phyloP scores from a whole-genome alignment of 2,888 invertebrate genomes.

The Oxyteleia sp. region DNA sequence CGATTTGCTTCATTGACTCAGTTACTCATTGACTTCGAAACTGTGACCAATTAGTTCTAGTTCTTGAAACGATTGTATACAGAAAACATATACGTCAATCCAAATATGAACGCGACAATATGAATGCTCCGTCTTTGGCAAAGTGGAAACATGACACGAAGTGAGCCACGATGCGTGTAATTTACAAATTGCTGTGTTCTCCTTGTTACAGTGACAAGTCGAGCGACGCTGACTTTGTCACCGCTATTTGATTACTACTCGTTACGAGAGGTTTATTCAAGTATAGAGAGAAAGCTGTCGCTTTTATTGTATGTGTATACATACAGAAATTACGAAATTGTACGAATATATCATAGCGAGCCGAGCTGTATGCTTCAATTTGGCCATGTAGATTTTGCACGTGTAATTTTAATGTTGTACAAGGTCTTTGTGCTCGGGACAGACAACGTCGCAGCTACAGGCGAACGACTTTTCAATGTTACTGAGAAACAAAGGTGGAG shows the following conservation, averaged over 20 bases:
- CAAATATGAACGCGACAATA: constrained; percentile 1
- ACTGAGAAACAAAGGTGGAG: too few relatives aligned
- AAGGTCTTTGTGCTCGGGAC: too few relatives aligned
- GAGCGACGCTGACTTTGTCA: constrained; percentile 60
- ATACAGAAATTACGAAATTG: constrained; percentile 44
- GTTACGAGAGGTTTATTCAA: constrained; percentile 66
- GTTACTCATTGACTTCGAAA: too few relatives aligned
- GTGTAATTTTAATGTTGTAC: constrained; percentile 59
- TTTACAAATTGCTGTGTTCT: constrained; percentile 65
- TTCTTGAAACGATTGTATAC: neutral
- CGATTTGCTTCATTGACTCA: too few relatives aligned
- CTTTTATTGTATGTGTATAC: constrained; percentile 42
- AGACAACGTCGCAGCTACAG: too few relatives aligned
- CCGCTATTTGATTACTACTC: constrained; percentile 68
- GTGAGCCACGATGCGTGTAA: constrained; percentile 61
- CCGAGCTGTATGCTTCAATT: constrained; percentile 33
- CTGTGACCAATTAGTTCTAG: neutral
- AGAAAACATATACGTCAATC: constrained; percentile 15
- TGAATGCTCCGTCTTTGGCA: constrained; percentile 43
- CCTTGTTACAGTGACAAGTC: constrained; percentile 59
- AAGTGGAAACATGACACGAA: constrained; percentile 56
- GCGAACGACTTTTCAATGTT: too few relatives aligned
- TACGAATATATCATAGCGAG: constrained; percentile 37
- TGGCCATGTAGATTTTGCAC: constrained; percentile 45
- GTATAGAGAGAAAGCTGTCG: constrained; percentile 45